Percentiles rank a stretch among this genome's conserved stretches.
phyloP scores from a whole-genome alignment of 2,888 invertebrate species.

The Tetragonisca angustula region DNA sequence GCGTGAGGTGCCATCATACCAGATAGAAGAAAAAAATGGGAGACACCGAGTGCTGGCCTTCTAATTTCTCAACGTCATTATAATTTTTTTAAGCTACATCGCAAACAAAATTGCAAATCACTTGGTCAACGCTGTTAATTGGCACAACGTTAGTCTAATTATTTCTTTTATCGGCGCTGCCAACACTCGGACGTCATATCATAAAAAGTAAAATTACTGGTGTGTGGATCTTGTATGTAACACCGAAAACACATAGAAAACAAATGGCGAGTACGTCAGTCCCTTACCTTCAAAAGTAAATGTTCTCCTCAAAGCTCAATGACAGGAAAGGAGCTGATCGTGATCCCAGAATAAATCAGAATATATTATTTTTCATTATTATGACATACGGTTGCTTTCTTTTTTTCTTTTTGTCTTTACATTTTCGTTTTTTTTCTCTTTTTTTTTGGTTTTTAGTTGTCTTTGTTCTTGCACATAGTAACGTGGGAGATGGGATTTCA shows the following conservation, averaged over 20 bases:
- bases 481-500: conserved; percentile 49
- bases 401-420: conserved; percentile 68
- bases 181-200: conserved; percentile 80
- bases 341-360: conserved; percentile 85
- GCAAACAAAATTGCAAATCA: neutral
- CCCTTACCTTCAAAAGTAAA: conserved; percentile 85
- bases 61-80: neutral
- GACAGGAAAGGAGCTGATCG: conserved; percentile 85
- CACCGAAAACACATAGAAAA: conserved; percentile 84
- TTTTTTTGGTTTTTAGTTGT: conserved; percentile 50
- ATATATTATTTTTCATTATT: conserved; percentile 84
- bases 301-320: conserved; percentile 85
- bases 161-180: conserved; percentile 45
- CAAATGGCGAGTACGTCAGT: conserved; percentile 84
- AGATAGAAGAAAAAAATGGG: conserved; percentile 82
- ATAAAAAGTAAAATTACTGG: conserved; percentile 79
- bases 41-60: conserved; percentile 81
- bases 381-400: conserved; percentile 75
- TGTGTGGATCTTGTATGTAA: conserved; percentile 82
- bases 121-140: neutral
- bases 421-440: conserved; percentile 52
- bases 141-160: neutral
- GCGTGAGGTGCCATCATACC: conserved; percentile 85
- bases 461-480: conserved; percentile 68
- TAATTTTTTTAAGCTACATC: neutral